phyloP scores from a whole-genome alignment of 2,797 vertebrate species.

The Podarcis siculus region DNA sequence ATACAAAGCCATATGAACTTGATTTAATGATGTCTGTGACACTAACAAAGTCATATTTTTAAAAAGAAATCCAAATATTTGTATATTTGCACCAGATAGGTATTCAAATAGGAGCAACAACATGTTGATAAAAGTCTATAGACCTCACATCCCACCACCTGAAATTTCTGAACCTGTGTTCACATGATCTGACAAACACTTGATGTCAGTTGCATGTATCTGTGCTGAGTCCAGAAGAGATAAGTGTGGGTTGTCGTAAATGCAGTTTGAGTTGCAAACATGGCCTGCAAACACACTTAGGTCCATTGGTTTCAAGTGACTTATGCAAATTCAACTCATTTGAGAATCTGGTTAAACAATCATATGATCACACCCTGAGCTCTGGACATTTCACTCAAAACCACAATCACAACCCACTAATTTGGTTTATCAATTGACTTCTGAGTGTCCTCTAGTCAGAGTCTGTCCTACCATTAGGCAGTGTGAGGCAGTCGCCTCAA shows the following conservation, averaged over 20 bases:
- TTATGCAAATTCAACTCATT: not conserved
- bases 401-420: not conserved
- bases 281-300: not conserved
- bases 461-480: too few species aligned
- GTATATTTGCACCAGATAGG: constrained; percentile 25
- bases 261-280: too few species aligned
- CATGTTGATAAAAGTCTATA: not conserved
- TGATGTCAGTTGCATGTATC: not conserved
- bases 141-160: not conserved
- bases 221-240: not conserved
- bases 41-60: constrained; percentile 19
- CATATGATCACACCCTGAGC: not conserved
- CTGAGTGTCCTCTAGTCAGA: not conserved
- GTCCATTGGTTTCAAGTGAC: not conserved
- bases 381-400: not conserved
- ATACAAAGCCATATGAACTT: constrained; percentile 48
- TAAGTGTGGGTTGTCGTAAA: too few species aligned
- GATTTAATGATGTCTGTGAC: constrained; percentile 46
- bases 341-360: not conserved
- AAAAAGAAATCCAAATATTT: not conserved
- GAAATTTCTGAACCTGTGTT: too few species aligned
- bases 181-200: too few species aligned
- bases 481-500: too few species aligned
- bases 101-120: constrained; percentile 2
- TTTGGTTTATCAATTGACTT: not conserved